Evolutionary conservation across 2,888 invertebrate genomes (phyloP).

Genomic region (Campaea margaritaria): DNA sequence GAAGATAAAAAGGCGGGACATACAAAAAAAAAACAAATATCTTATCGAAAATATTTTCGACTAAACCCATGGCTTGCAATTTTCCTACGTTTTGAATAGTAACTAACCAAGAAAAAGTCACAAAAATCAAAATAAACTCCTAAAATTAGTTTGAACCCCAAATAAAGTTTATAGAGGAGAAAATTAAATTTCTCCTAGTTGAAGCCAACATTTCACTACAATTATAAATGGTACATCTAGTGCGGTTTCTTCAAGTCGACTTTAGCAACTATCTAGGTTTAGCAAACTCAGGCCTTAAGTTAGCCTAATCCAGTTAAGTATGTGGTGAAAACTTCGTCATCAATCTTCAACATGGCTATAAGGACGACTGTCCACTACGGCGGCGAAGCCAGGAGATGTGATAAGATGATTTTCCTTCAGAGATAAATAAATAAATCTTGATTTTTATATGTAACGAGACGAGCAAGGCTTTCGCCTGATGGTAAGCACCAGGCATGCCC

Average conservation of each 20-base stretch:
- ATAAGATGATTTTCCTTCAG: no score
- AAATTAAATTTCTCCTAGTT: slow-evolving; percentile 20
- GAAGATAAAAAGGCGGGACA: no score
- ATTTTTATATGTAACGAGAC: no score
- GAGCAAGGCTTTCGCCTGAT: no score
- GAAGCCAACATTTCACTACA: slow-evolving; percentile 19
- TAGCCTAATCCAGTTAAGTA: slow-evolving; percentile 19
- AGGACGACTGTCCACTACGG: background rate
- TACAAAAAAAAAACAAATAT: no score
- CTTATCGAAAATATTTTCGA: no score
- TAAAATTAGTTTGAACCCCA: slow-evolving; percentile 20
- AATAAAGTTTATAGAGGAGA: slow-evolving; percentile 15
- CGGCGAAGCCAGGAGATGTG: no score
- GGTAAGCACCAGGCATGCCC: no score
- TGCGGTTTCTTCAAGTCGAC: slow-evolving; percentile 16
- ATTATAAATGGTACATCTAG: slow-evolving; percentile 22
- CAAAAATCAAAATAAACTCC: slow-evolving; percentile 2
- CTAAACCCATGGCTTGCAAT: no score
- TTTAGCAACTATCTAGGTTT: slow-evolving; percentile 22
- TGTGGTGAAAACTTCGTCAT: slow-evolving; percentile 17
- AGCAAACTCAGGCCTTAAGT: slow-evolving; percentile 2
- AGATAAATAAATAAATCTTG: no score
- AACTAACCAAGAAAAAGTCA: background rate
- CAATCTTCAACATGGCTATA: slow-evolving; percentile 1
- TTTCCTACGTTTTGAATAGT: no score